Evolutionary conservation across 1,140 invertebrate genomes (phyloP), one percentile per base, ranked within the genome.

Genomic region (Choristoneura fumiferana): DNA sequence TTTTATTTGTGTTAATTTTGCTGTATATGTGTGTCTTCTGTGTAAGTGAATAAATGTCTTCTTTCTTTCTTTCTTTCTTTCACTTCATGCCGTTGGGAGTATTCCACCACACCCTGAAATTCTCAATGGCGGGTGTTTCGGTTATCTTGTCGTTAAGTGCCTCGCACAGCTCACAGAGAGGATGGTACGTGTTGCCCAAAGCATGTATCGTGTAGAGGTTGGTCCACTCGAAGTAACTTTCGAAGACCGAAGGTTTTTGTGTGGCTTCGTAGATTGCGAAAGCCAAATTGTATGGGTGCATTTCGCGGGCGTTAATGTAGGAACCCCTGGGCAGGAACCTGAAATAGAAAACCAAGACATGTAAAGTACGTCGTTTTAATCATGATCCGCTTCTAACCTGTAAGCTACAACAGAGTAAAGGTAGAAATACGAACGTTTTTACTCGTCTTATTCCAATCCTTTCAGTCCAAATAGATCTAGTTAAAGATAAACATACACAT

Each of bases 271-370:
- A 22, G 17, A 80, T 81, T 2, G 58, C 60, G 15, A 63, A 55
- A n/a, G 70, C 72, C 17, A 84, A 62, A 35, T 72, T 69, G 60
- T 69, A 69, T 5, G 71, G 71, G 13, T 77, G 65, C 17, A 73
- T 60, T 35, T 71, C 52, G 1, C 62, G 60, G 0, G 76, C 78
- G 29, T 83, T 69, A 34, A 84, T 67, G 35, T 79, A 84, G 0
- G 79, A 79, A n/a, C 66, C 63, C 1, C 73, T 70, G 0, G 84
- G 82, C n/a, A 84, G 60, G 58, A 78, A 83, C 58, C 72, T 78
- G 62, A 54, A 38, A 38, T 54, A 40, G 8, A 45, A 6, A 29
- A 29, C 6, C 2, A 29, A 29, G 6, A 29, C 6, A 29, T 29
- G 2, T 29, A n/a, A n/a, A n/a, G n/a, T n/a, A n/a, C n/a, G n/a